Evolutionary conservation across 1,140 invertebrate species (phyloP).

Genomic region (Rhopalosiphum padi): DNA sequence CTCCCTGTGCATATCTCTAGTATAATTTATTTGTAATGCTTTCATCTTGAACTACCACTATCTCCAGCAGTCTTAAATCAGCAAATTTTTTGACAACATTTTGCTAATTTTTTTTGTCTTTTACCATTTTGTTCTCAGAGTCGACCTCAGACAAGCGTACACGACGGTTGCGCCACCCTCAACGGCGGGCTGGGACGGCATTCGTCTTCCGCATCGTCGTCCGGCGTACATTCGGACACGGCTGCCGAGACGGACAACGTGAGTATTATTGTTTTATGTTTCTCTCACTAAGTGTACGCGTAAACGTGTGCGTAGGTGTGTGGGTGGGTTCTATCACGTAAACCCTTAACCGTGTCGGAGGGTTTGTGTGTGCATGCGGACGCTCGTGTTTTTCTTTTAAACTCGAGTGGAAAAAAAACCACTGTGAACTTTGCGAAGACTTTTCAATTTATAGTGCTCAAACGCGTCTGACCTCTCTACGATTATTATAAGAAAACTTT

Average conservation of each 20-base stretch:
- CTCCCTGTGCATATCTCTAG: too few species aligned
- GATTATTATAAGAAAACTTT: constrained; percentile 41
- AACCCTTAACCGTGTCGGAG: not conserved
- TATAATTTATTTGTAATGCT: too few species aligned
- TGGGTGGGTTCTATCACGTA: not conserved
- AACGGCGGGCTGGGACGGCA: constrained; percentile 32
- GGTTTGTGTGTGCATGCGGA: too few species aligned
- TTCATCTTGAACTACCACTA: not conserved
- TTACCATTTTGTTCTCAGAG: constrained; percentile 63
- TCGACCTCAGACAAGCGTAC: constrained; percentile 67
- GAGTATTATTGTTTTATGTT: constrained; percentile 1
- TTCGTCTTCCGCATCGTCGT: constrained; percentile 31
- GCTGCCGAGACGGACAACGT: constrained; percentile 45
- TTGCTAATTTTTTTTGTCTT: not conserved
- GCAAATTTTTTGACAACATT: not conserved
- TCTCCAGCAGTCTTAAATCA: not conserved
- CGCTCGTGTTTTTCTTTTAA: not conserved
- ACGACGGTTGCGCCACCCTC: constrained; percentile 61
- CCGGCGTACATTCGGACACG: not conserved
- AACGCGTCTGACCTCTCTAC: not conserved
- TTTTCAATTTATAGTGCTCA: constrained; percentile 33
- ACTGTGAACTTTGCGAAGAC: not conserved
- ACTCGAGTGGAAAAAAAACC: not conserved
- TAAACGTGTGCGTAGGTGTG: not conserved
- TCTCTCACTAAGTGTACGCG: not conserved